phyloP scores from a whole-genome alignment of 2,888 invertebrate species.

The Dynastes maya region DNA sequence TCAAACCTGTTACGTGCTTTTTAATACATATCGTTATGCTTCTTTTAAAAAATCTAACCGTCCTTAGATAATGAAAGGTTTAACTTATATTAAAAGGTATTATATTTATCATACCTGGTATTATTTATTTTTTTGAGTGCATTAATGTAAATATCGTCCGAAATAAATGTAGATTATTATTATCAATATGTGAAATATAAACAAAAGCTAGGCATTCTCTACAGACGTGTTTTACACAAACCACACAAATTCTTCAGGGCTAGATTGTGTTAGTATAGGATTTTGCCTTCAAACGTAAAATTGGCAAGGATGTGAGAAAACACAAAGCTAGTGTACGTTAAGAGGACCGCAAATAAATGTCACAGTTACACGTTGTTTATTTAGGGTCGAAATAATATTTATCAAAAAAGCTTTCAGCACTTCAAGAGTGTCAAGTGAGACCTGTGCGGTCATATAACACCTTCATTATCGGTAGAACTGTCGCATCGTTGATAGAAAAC shows the following conservation, averaged over 20 bases:
- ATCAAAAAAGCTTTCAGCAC: constrained; percentile 52
- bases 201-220: no score
- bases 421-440: constrained; percentile 52
- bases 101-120: no score
- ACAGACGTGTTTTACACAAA: no score
- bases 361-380: constrained; percentile 48
- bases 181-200: no score
- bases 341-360: constrained; percentile 46
- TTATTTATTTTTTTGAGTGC: no score
- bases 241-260: neutral
- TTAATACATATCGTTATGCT: no score
- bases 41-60: no score
- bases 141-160: no score
- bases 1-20: no score
- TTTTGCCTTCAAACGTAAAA: constrained; percentile 19
- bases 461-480: constrained; percentile 55
- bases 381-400: constrained; percentile 51
- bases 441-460: constrained; percentile 58
- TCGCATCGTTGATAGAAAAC: constrained; percentile 26
- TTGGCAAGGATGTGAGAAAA: constrained; percentile 46
- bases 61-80: no score
- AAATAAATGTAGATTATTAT: no score
- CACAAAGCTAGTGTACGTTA: constrained; percentile 37
- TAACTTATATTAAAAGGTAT: no score
- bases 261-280: constrained; percentile 31